Evolutionary conservation across 2,113 vertebrate species (phyloP), one percentile per base, ranked within the genome.

Genomic region (Shinisaurus crocodilurus): DNA sequence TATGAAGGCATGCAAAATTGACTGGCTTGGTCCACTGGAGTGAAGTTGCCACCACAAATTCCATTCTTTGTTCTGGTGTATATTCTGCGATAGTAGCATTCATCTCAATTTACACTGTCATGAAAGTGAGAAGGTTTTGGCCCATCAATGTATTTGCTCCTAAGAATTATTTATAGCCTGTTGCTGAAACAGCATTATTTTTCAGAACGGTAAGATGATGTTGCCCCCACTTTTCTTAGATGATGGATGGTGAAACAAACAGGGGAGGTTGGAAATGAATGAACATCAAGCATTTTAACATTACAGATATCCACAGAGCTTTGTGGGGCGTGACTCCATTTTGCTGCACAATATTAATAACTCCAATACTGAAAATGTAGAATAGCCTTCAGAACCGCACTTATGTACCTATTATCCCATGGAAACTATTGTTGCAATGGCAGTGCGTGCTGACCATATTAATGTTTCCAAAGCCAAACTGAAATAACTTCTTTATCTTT

Each of bases 71-170:
- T 90, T 86, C 63, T 85, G n/a, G n/a, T 80, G 29, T 60, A 50
- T 54, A 86, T 69, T 50, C 23, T 79, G 69, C 60, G 67, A 70
- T 69, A 86, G 74, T 45, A 54, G 37, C 45, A 90, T 90, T 86
- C 76, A 90, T 90, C 89, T 86, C 89, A 90, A 90, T 90, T 90
- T 86, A 50, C 75, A 69, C 63, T 90, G 89, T 86, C 89, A 90
- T 29, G 80, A 70, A 74, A 72, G 83, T 54, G 27, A 82, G 63
- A 32, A 87, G 1, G 12, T 48, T 90, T 65, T 80, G 43, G 3
- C 34, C 20, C 18, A 2, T 0, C 6, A 57, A 34, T 63, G 82
- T 27, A 37, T 43, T 63, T 86, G 20, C 50, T 12, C 29, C 82
- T 85, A 90, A 85, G 13, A 50, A 82, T 2, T 3, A 15, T 89